Evolutionary conservation across 2,888 invertebrate genomes (phyloP).

Genomic region (Phytoseiulus persimilis): DNA sequence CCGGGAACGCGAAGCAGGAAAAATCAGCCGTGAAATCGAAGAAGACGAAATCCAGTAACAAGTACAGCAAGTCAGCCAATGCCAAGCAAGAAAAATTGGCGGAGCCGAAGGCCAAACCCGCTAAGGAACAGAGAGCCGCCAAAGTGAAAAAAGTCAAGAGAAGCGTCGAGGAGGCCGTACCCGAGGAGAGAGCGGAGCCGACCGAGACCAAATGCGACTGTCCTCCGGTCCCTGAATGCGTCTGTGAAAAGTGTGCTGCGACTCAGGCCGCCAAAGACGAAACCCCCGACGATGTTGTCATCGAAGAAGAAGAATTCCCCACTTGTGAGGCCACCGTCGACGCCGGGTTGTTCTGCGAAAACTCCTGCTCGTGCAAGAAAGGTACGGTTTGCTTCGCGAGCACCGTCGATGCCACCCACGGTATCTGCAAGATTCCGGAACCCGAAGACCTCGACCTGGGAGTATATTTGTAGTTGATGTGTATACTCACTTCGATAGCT

Average conservation of each 20-base stretch:
- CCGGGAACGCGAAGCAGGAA: background rate
- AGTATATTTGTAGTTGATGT: background rate
- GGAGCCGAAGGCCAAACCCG: background rate
- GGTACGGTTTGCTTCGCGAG: constrained; percentile 30
- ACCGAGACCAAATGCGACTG: background rate
- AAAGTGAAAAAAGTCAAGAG: constrained; percentile 23
- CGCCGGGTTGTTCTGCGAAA: constrained; percentile 19
- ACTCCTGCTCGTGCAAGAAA: constrained; percentile 14
- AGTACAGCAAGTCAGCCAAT: constrained; percentile 14
- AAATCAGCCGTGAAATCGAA: background rate
- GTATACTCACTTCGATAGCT: background rate
- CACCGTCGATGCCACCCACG: background rate
- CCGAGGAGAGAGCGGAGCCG: background rate
- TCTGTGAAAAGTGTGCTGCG: background rate
- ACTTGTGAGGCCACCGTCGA: constrained; percentile 22
- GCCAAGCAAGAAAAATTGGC: background rate
- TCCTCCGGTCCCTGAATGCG: background rate
- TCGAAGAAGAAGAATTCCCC: background rate
- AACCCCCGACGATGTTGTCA: background rate
- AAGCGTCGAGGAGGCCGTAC: background rate
- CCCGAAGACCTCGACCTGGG: constrained; percentile 28
- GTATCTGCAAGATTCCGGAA: constrained; percentile 34
- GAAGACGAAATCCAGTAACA: background rate
- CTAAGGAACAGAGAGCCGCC: constrained; percentile 11
- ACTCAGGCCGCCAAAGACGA: background rate